Percentiles rank a stretch among this genome's conserved stretches.
These are phyloP conservation scores for Capra hircus DNA, from an alignment of 2,113 vertebrate species.

Conservation along the genomic window DNA sequence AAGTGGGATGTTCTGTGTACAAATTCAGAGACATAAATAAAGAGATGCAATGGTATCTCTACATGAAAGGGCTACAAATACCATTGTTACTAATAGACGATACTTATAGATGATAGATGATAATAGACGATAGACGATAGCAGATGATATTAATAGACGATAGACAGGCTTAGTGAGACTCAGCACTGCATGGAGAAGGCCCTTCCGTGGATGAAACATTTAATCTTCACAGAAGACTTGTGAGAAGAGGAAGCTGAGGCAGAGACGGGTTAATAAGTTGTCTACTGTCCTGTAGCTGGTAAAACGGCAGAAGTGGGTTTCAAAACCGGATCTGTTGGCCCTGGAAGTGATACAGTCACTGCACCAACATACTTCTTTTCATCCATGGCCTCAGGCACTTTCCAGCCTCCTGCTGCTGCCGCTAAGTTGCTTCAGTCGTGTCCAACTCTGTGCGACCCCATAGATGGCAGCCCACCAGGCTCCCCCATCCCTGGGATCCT, in stretches of 20 bases:
- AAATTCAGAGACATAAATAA: neutral
- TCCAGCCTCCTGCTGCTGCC: too few relatives aligned
- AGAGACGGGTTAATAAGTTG: neutral
- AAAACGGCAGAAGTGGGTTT: neutral
- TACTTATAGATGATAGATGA: neutral
- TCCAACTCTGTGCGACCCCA: too few relatives aligned
- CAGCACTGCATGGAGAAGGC: neutral
- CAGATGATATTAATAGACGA: neutral
- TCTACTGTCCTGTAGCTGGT: neutral
- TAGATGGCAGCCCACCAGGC: too few relatives aligned
- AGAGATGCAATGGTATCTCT: neutral
- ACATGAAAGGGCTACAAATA: neutral
- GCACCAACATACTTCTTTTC: neutral
- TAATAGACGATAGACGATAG: neutral
- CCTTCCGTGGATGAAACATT: neutral
- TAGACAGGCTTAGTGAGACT: neutral
- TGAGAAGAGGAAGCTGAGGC: neutral
- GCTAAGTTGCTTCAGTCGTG: too few relatives aligned
- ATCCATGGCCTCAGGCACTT: neutral
- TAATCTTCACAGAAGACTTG: neutral
- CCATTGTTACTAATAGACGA: neutral
- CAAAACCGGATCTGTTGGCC: neutral
- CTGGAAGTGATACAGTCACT: fast-evolving
- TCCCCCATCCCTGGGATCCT: too few relatives aligned
- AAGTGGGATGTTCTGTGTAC: neutral